Percentiles rank a stretch among this genome's conserved stretches.
These are phyloP conservation scores for Poeciliopsis retropinna DNA, from an alignment of 2,113 vertebrate species.

Conservation along the genomic window DNA sequence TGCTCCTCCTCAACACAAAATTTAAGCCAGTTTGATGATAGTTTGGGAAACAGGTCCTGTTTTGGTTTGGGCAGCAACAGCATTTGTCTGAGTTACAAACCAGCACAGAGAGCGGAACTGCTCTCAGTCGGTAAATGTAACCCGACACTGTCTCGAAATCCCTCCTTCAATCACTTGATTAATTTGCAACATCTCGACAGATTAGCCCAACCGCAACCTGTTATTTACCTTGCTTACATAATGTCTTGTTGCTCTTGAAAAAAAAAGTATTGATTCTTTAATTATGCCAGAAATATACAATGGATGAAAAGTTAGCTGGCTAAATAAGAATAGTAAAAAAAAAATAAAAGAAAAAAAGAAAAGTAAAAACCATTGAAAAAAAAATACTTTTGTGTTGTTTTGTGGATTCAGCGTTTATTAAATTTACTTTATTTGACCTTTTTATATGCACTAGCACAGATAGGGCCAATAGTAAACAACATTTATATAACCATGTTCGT, in stretches of 20 bases:
- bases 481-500: neutral
- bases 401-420: neutral
- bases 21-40: neutral
- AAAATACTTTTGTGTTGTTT: neutral
- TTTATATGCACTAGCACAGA: neutral
- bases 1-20: neutral
- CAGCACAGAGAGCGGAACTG: constrained; percentile 32
- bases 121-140: constrained; percentile 60
- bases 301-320: too few relatives aligned
- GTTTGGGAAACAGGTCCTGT: neutral
- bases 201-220: neutral
- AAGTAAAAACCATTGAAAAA: too few relatives aligned
- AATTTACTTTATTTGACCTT: neutral
- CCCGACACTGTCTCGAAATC: constrained; percentile 41
- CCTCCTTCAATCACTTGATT: constrained; percentile 2
- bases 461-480: neutral
- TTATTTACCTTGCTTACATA: neutral
- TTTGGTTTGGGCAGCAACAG: constrained; percentile 17
- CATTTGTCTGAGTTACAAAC: constrained; percentile 22
- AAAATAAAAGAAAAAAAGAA: too few relatives aligned
- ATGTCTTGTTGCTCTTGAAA: neutral
- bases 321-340: neutral
- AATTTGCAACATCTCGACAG: neutral
- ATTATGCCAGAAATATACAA: too few relatives aligned
- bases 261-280: too few relatives aligned